Base-by-base conservation (phyloP, 2,113 vertebrate genomes). In the Eurystomus gularis region DNA sequence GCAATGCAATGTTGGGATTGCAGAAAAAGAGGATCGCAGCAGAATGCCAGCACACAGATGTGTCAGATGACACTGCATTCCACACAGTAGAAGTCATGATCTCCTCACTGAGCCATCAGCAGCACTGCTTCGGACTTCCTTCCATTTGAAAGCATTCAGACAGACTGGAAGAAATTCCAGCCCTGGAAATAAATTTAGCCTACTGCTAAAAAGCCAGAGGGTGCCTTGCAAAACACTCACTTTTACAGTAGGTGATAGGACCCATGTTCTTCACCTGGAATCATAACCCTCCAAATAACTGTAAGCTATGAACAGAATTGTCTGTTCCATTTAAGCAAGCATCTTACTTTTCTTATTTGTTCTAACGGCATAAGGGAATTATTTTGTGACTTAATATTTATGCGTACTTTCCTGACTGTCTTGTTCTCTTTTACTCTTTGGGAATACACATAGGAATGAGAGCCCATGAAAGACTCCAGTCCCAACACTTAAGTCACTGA, bases 21-120 rank as follows among this genome's bases (percentile, higher is more conserved):
- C 93, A 92, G 79, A 91, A 91, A 94, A 94, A 92, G 71, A 93
- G 54, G 68, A 92, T 91, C 76, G 20, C 26, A 93, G 82, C 91
- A 93, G 70, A 91, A 95, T 72, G 84, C 79, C 72, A 96, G 57
- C 70, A 78, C 55, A 87, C 95, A 90, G 91, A 96, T 96, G 94
- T 94, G 90, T 95, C 51, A 65, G 85, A 96, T 90, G 82, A 92
- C 82, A 69, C 66, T 77, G 73, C 82, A 94, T 97, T 97, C 91
- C 92, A 90, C 58, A 71, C 52, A 60, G 48, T 80, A 95, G 54
- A 96, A 97, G 49, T 94, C 93, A 96, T 4, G 5, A 85, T 85
- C 61, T 88, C 72, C 72, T 87, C 66, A 82, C 66, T 19, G 65
- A 93, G 65, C 91, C 69, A 93, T 80, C 65, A 88, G 55, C 60